phyloP scores from a whole-genome alignment of 2,888 invertebrate species.

The Hyppa rectilinea region DNA sequence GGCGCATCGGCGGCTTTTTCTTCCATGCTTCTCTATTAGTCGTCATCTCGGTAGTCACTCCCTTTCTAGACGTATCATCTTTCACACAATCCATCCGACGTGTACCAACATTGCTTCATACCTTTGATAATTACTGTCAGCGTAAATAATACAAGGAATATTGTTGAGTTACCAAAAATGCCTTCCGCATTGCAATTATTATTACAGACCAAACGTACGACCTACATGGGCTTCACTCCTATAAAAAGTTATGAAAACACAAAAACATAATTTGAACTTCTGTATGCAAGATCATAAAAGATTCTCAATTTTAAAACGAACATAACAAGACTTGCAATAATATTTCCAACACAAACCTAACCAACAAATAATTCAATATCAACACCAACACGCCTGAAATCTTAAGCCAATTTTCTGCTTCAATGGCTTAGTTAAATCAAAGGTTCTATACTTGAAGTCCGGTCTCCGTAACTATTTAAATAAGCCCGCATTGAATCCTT shows the following conservation, averaged over 20 bases:
- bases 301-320: neutral
- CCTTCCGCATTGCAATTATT: no score
- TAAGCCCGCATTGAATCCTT: constrained; percentile 73
- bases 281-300: neutral
- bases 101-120: no score
- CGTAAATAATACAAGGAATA: no score
- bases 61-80: no score
- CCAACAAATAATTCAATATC: constrained; percentile 32
- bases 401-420: constrained; percentile 74
- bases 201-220: no score
- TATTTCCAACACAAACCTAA: constrained; percentile 14
- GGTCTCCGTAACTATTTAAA: constrained; percentile 82
- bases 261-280: neutral
- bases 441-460: constrained; percentile 75
- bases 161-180: no score
- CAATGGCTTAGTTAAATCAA: constrained; percentile 76
- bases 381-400: constrained; percentile 42
- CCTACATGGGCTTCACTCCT: rapidly evolving
- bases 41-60: no score
- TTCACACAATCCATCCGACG: no score
- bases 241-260: neutral
- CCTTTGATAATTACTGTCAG: no score
- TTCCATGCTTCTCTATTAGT: no score
- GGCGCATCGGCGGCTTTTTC: no score
- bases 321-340: neutral